Evolutionary conservation across 2,113 vertebrate species (phyloP).

Genomic region (Anthoscopus minutus): DNA sequence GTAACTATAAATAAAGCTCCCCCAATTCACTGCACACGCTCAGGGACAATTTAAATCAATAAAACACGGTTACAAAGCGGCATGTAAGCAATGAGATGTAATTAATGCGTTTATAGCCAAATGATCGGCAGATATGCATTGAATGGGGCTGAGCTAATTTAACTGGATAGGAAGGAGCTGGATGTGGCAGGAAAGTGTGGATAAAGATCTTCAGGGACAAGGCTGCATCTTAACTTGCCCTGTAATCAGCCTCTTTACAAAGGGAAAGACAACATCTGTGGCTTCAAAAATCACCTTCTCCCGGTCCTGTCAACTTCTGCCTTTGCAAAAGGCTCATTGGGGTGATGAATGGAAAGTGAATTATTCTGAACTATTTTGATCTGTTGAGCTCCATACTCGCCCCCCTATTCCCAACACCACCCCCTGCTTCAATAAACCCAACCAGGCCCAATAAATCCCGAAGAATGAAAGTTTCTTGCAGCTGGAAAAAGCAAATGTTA

Average conservation of each 20-base stretch:
- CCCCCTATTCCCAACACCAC: background rate
- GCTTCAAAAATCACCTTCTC: conserved; percentile 17
- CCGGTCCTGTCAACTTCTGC: conserved; percentile 3
- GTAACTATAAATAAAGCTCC: conserved; percentile 49
- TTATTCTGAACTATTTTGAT: conserved; percentile 10
- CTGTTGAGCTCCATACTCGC: conserved; percentile 4
- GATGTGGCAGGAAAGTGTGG: background rate
- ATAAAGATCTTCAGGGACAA: conserved; percentile 18
- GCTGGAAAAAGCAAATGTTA: conserved; percentile 37
- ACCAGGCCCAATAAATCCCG: conserved; percentile 14
- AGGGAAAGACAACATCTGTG: conserved; percentile 10
- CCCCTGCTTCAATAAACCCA: background rate
- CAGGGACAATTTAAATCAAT: conserved; percentile 55
- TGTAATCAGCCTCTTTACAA: background rate
- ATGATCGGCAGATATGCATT: conserved; percentile 24
- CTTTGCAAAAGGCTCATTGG: background rate
- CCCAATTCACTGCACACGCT: conserved; percentile 42
- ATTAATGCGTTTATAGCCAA: conserved; percentile 50
- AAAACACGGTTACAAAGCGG: conserved; percentile 36
- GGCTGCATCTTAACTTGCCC: conserved; percentile 14
- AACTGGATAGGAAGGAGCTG: conserved; percentile 3
- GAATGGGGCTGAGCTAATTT: conserved; percentile 9
- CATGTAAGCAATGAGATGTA: conserved; percentile 45
- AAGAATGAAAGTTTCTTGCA: conserved; percentile 68
- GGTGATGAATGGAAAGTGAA: background rate